Percentiles rank a stretch among this genome's conserved stretches.
Conservation (phyloP, 2,113 vertebrate genomes). For the Hippocampus abdominalis region DNA sequence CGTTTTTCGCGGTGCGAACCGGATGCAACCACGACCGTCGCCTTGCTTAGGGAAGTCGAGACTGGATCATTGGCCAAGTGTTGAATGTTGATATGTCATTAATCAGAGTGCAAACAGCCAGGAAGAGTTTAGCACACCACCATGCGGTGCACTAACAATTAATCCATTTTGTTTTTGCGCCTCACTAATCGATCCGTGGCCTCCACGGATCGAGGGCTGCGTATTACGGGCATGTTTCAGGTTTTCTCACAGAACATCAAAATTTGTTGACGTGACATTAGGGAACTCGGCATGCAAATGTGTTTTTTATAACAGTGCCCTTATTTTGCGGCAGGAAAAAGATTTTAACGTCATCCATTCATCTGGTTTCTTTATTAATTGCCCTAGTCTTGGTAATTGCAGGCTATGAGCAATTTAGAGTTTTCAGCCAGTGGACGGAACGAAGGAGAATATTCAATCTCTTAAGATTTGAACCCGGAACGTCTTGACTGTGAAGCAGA, state of each 20-base stretch:
- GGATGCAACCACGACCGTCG: neutral
- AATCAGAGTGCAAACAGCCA: slow-evolving; percentile 1
- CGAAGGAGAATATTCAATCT: too few relatives aligned
- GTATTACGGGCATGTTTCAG: neutral
- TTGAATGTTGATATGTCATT: neutral
- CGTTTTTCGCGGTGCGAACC: neutral
- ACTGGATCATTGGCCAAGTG: neutral
- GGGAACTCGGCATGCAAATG: neutral
- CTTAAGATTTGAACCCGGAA: too few relatives aligned
- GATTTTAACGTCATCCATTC: too few relatives aligned
- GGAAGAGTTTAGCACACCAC: neutral
- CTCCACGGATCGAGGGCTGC: neutral
- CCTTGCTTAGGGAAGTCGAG: neutral
- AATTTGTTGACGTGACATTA: neutral
- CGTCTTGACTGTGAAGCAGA: too few relatives aligned
- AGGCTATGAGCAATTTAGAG: too few relatives aligned
- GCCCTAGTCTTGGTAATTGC: too few relatives aligned
- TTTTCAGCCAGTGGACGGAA: too few relatives aligned
- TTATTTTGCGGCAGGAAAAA: neutral
- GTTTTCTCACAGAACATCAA: neutral
- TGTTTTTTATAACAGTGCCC: neutral
- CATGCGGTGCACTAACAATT: neutral
- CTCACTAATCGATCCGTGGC: neutral
- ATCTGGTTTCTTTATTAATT: too few relatives aligned
- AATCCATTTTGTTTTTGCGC: neutral